Percentiles rank a stretch among this genome's conserved stretches.
Conservation (phyloP, 2,888 invertebrate genomes). For the Siphonodentalium dalli region DNA sequence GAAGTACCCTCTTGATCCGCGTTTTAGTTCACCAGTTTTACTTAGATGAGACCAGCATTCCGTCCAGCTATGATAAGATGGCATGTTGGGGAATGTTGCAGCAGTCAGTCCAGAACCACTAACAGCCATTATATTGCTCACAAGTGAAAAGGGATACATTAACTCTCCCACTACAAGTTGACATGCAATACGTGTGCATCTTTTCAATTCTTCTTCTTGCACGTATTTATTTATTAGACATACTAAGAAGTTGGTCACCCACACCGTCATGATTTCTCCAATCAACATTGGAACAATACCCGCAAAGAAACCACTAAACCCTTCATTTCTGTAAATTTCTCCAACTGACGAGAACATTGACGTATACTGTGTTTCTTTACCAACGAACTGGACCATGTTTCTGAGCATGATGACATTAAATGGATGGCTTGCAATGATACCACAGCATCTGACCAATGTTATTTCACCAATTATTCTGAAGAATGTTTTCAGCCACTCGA, state of each 20-base stretch:
- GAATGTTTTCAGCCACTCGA: no score
- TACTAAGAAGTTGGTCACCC: conserved; percentile 73
- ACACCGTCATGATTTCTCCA: conserved; percentile 81
- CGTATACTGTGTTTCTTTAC: conserved; percentile 81
- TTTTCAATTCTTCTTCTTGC: conserved; percentile 34
- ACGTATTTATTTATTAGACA: conserved; percentile 77
- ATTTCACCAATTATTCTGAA: conserved; percentile 66
- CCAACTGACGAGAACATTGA: conserved; percentile 76
- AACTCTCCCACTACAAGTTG: conserved; percentile 80
- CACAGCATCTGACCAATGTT: conserved; percentile 73
- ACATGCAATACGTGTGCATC: conserved; percentile 70
- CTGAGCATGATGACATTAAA: conserved; percentile 87
- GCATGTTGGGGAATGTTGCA: conserved; percentile 85
- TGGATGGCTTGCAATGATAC: conserved; percentile 85
- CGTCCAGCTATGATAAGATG: conserved; percentile 80
- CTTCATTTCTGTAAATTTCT: conserved; percentile 85
- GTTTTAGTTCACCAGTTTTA: conserved; percentile 70
- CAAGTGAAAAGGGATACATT: conserved; percentile 90
- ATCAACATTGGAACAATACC: conserved; percentile 86
- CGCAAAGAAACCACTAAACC: conserved; percentile 74
- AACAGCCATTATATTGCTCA: conserved; percentile 88
- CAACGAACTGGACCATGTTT: conserved; percentile 94
- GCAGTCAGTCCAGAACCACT: conserved; percentile 82
- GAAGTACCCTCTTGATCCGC: conserved; percentile 84
- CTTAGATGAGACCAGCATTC: conserved; percentile 71